Evolutionary conservation across 1,140 invertebrate species (phyloP), one percentile per base, ranked within the genome.

Genomic region (Drosophila pallidifrons): DNA sequence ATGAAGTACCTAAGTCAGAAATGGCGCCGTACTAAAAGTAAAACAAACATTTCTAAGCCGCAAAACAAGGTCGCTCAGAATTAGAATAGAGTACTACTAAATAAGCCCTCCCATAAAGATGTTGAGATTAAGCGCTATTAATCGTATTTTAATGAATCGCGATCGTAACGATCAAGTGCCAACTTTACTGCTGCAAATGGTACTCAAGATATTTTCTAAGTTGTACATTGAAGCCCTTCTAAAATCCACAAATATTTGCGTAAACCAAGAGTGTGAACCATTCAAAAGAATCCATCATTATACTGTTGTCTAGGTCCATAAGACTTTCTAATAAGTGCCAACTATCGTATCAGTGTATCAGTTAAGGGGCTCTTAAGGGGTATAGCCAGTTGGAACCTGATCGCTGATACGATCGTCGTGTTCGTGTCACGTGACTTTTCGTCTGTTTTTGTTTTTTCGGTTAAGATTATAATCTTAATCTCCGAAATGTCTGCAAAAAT

Each of bases 71-170:
- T 58, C 60, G 57, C 54, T 55, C 59, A 51, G 13, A 75, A 71
- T 75, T 80, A 75, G 30, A 65, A 75, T 57, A 32, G 32, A 25
- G 25, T 4, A 69, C 38, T 32, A 46, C 43, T 65, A 47, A 63
- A 76, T 72, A 68, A 71, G 28, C 55, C 38, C 69, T 41, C 49
- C 38, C 60, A 82, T 82, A 87, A 86, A 86, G 79, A 86, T 79
- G 66, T 86, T 81, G 66, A 81, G 82, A 86, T 87, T 76, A 82
- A 60, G 16, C 28, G 41, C 5, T 38, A 47, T 59, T 82, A 86
- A 87, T 87, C 78, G 82, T 43, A 64, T 49, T 75, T 71, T 86
- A 81, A 85, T 85, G 45, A 45, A 47, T 16, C n/a, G 63, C n/a
- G 63, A 55, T 82, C 51, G 72, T 79, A 71, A 32, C 51, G 57